A percentile compares a stretch with the other conserved stretches of the same genome.
phyloP scores from a whole-genome alignment of 2,113 vertebrate species.

The Gymnarchus niloticus region DNA sequence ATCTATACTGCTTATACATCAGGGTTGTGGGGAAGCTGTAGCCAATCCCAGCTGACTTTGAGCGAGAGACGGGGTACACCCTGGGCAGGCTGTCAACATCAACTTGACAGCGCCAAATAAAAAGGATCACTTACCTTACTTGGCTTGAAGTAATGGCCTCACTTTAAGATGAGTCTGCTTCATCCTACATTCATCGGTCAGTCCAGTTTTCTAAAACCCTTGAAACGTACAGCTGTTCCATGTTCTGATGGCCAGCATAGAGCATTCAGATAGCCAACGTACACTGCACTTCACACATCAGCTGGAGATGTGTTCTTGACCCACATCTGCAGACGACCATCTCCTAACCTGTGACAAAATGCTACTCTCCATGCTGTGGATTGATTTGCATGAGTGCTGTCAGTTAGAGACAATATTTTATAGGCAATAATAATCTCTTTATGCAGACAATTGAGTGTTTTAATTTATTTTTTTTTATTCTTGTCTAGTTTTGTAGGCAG shows the following conservation, averaged over 20 bases:
- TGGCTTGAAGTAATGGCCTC: too few species aligned
- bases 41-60: too few species aligned
- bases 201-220: not conserved
- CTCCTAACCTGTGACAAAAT: not conserved
- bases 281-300: not conserved
- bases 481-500: slow-evolving; percentile 12
- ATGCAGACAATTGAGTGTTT: slow-evolving; percentile 19
- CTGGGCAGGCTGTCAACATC: too few species aligned
- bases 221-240: not conserved
- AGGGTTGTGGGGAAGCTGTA: too few species aligned
- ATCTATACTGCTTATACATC: too few species aligned
- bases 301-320: not conserved
- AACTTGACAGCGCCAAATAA: not conserved
- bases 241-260: not conserved
- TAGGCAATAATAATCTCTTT: slow-evolving; percentile 20
- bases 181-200: not conserved
- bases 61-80: too few species aligned
- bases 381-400: not conserved
- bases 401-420: not conserved
- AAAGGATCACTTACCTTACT: not conserved
- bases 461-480: slow-evolving; percentile 8
- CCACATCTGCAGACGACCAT: not conserved
- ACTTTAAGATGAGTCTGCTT: too few species aligned
- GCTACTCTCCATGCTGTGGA: not conserved
- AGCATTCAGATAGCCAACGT: not conserved